Conservation (phyloP, 2,888 invertebrate species). For the Melinopterus prodromus region DNA sequence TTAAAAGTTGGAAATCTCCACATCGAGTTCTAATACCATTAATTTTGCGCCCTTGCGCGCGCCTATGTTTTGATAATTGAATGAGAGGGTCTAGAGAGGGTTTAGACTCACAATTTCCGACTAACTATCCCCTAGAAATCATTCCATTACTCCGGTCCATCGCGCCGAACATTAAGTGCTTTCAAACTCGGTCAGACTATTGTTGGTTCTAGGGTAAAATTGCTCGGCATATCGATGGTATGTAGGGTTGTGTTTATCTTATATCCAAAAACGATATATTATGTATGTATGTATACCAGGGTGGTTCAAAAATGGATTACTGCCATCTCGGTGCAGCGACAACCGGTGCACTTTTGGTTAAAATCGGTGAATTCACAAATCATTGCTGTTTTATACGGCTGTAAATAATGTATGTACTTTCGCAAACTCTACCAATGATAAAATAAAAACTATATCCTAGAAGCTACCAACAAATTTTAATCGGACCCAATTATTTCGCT, state of each 20-base stretch:
- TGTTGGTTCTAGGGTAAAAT: background rate
- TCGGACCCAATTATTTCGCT: no score
- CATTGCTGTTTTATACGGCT: no score
- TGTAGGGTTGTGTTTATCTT: background rate
- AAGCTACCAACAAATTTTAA: no score
- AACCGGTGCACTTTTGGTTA: no score
- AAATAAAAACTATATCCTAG: no score
- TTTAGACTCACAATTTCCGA: background rate
- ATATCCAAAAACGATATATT: no score
- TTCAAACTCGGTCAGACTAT: background rate
- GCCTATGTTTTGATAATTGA: background rate
- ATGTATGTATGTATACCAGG: no score
- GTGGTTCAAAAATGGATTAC: no score
- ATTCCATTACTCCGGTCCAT: background rate
- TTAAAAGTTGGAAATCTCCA: background rate
- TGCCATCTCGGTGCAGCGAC: no score
- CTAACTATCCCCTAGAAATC: background rate
- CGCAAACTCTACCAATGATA: no score
- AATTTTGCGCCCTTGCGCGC: background rate
- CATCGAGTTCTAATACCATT: background rate
- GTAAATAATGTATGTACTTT: no score
- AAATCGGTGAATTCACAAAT: no score
- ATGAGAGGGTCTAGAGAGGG: background rate
- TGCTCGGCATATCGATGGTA: background rate
- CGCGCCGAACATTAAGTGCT: background rate